Evolutionary conservation across 2,797 vertebrate genomes (phyloP).

Genomic region (Anguilla marmorata): DNA sequence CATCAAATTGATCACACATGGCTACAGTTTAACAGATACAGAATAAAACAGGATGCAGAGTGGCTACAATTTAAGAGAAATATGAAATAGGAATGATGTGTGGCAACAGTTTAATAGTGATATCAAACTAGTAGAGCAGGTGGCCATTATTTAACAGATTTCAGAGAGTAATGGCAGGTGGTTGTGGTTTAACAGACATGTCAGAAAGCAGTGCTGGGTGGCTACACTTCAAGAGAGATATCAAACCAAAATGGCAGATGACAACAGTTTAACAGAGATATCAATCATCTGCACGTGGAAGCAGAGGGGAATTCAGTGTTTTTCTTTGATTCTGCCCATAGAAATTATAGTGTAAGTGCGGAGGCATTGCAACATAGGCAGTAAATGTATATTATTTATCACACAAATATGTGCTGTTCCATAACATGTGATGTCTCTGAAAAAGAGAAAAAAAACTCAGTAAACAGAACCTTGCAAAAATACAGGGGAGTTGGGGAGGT

Average conservation of each 20-base stretch:
- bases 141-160: neutral
- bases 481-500: no score
- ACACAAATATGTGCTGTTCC: neutral
- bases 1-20: no score
- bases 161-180: neutral
- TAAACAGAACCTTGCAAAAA: no score
- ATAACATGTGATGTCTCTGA: neutral
- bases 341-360: neutral
- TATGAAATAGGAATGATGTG: neutral
- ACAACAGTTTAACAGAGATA: neutral
- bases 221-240: neutral
- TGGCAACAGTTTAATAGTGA: neutral
- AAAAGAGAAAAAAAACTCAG: neutral
- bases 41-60: no score
- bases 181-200: neutral
- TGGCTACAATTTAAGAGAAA: neutral
- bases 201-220: neutral
- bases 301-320: neutral
- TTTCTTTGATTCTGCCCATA: neutral
- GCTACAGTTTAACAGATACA: no score
- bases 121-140: neutral
- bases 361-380: neutral
- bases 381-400: neutral
- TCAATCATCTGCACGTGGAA: neutral
- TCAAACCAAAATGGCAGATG: neutral